Evolutionary conservation across 2,888 invertebrate species (phyloP).

Genomic region (Noctua pronuba): DNA sequence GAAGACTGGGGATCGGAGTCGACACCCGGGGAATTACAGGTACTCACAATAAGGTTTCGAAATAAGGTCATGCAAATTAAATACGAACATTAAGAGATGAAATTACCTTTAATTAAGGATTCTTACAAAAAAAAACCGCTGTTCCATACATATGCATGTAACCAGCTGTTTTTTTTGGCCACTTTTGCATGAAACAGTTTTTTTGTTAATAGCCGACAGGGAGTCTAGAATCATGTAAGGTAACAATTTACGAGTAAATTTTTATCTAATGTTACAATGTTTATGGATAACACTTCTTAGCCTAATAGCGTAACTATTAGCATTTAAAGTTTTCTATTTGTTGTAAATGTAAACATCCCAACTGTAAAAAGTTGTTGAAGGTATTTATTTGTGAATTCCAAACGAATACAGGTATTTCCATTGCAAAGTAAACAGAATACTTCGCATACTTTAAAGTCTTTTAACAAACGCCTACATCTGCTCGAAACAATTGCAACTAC

Average conservation of each 20-base stretch:
- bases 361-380: neutral
- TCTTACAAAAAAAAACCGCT: neutral
- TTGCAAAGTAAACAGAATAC: slow-evolving; percentile 22
- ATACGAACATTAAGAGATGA: neutral
- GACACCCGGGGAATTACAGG: neutral
- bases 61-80: neutral
- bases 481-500: slow-evolving; percentile 24
- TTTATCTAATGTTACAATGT: no score
- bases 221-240: neutral
- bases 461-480: slow-evolving; percentile 4
- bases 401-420: neutral
- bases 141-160: neutral
- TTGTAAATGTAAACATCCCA: neutral
- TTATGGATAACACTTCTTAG: neutral
- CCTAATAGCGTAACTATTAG: neutral
- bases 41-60: slow-evolving; percentile 3
- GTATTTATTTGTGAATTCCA: slow-evolving; percentile 10
- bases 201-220: neutral
- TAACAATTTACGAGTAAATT: neutral
- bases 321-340: neutral
- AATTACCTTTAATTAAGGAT: neutral
- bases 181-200: neutral
- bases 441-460: slow-evolving; percentile 9
- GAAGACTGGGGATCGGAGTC: neutral
- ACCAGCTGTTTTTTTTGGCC: neutral